Evolutionary conservation across 2,797 vertebrate species (phyloP).

Genomic region (Acanthornis magna): DNA sequence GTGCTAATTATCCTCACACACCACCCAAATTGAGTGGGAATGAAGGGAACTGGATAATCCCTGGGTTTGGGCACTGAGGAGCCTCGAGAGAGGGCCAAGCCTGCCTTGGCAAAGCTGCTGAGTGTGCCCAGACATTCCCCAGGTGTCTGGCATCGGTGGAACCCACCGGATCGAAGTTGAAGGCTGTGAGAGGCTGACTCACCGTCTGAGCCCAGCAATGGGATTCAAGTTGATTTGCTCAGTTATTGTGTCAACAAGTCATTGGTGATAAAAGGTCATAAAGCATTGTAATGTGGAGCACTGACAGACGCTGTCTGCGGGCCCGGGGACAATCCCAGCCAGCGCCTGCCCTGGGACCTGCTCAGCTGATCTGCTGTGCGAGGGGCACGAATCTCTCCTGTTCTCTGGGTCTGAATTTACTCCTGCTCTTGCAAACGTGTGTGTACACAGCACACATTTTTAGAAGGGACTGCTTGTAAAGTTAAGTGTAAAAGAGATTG

Average conservation of each 20-base stretch:
- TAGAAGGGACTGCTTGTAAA: background rate
- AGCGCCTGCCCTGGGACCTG: background rate
- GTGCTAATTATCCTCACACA: background rate
- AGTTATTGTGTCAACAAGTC: slow-evolving; percentile 57
- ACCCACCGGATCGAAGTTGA: background rate
- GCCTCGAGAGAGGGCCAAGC: background rate
- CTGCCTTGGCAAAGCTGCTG: background rate
- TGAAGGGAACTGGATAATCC: background rate
- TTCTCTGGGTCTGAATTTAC: background rate
- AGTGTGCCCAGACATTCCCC: accelerated
- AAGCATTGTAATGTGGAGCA: slow-evolving; percentile 25
- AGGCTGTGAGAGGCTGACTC: slow-evolving; percentile 37
- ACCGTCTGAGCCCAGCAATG: slow-evolving; percentile 21
- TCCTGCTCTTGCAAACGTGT: background rate
- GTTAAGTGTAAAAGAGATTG: too few relatives aligned
- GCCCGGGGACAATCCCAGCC: background rate
- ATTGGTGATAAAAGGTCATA: slow-evolving; percentile 52
- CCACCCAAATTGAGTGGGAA: background rate
- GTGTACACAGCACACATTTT: accelerated
- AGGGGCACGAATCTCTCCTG: background rate
- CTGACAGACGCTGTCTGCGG: slow-evolving; percentile 6
- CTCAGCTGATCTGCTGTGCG: background rate
- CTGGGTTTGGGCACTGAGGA: background rate
- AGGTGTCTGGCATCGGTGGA: accelerated
- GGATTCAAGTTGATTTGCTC: slow-evolving; percentile 52